Evolutionary conservation across 1,140 invertebrate genomes (phyloP).

Genomic region (Diachasma alloeum): DNA sequence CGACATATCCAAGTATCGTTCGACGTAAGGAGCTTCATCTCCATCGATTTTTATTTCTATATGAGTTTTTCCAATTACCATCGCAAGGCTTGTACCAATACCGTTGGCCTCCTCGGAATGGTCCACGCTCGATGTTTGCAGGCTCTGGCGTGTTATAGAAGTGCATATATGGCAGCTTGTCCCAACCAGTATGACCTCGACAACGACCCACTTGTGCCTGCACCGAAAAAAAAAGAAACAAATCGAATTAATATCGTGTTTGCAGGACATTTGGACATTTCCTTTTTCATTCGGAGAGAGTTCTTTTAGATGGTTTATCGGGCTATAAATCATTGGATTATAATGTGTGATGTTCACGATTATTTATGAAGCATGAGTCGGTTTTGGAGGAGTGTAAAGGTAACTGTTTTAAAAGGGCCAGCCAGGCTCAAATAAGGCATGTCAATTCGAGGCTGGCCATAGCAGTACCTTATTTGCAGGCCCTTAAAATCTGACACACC

Average conservation of each 20-base stretch:
- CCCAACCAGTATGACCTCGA: constrained; percentile 36
- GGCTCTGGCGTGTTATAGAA: background rate
- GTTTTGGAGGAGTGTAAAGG: too few relatives aligned
- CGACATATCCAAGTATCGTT: background rate
- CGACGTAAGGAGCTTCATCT: background rate
- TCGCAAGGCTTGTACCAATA: background rate
- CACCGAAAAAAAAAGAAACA: constrained; percentile 36
- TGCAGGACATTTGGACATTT: background rate
- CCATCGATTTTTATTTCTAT: background rate
- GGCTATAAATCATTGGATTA: too few relatives aligned
- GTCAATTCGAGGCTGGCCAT: too few relatives aligned
- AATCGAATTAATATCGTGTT: constrained; percentile 20
- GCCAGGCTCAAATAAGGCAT: too few relatives aligned
- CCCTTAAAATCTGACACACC: too few relatives aligned
- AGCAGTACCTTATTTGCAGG: too few relatives aligned
- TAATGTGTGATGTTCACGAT: too few relatives aligned
- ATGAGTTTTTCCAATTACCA: background rate
- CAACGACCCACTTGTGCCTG: constrained; percentile 43
- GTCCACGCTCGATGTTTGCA: background rate
- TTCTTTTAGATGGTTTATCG: too few relatives aligned
- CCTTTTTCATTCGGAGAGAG: background rate
- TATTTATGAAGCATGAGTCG: too few relatives aligned
- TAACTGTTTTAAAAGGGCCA: too few relatives aligned
- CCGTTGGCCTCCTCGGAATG: background rate
- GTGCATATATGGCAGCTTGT: constrained; percentile 49